Evolutionary conservation across 2,113 vertebrate genomes (phyloP), one percentile per base, ranked within the genome.

Genomic region (Paralichthys olivaceus): DNA sequence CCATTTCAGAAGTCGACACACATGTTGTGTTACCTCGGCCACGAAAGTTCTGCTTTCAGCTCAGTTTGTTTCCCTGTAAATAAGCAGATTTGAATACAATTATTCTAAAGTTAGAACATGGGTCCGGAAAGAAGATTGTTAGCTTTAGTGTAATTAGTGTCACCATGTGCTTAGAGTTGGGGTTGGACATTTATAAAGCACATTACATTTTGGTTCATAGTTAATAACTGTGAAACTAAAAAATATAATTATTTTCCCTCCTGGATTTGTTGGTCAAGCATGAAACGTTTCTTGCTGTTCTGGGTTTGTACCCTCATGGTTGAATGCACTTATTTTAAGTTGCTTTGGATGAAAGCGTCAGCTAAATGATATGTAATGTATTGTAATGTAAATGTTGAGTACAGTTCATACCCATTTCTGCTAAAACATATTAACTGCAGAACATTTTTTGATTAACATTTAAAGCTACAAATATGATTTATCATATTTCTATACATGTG

Each of bases 11-110:
- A 28, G 8, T 26, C 23, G 29, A 15, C 15, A 54, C 47, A 73
- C 23, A 15, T 12, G 7, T 45, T 53, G 37, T 57, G 6, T 29
- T 20, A 23, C n/a, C 4, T 40, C 40, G 37, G 22, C 40, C 13
- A 49, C 25, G 12, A 26, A 70, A 22, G n/a, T 19, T 19, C 9
- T 70, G n/a, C 25, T 34, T 61, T 54, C 12, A 20, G 3, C 14
- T 29, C 22, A 28, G 14, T 29, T 69, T 37, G 49, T 56, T 49
- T 73, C n/a, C 67, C 26, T 56, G 13, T 74, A 17, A 55, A 12
- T 80, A 28, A 37, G 26, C 54, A 58, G n/a, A 58, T 57, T 47
- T 65, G 0, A 14, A 26, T 45, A 74, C 15, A 29, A n/a, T 9
- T 54, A 7, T 26, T 61, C 22, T 53, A 28, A 55, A 73, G 13